phyloP scores from a whole-genome alignment of 2,888 invertebrate species.

The Trachelus iudaicus region DNA sequence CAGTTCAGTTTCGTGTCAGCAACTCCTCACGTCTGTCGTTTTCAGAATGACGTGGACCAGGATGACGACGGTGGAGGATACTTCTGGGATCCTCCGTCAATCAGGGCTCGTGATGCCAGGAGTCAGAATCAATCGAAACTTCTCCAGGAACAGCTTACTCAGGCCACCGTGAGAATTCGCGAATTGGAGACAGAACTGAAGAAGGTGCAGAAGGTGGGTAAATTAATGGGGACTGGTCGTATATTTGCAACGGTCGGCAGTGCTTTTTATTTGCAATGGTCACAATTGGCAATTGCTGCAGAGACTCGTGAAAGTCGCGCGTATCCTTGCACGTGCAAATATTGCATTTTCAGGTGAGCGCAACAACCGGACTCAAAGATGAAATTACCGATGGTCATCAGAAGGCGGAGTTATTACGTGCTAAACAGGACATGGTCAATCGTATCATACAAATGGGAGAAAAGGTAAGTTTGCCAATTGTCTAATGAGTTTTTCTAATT shows the following conservation, averaged over 20 bases:
- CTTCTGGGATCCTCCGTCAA: conserved; percentile 59
- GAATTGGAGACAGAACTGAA: conserved; percentile 57
- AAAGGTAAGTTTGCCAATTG: conserved; percentile 47
- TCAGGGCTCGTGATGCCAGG: conserved; percentile 37
- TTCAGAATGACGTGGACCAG: conserved; percentile 45
- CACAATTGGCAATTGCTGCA: neutral
- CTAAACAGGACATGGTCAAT: conserved; percentile 63
- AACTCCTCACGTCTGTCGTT: neutral
- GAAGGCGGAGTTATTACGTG: conserved; percentile 54
- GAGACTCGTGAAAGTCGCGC: neutral
- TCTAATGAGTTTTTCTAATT: neutral
- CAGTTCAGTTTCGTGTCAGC: neutral
- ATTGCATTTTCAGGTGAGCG: neutral
- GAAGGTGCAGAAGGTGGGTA: conserved; percentile 44
- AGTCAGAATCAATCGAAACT: conserved; percentile 44
- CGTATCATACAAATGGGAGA: conserved; percentile 62
- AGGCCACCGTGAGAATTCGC: conserved; percentile 60
- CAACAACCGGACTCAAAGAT: conserved; percentile 37
- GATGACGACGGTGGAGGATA: conserved; percentile 50
- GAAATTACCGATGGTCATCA: conserved; percentile 54
- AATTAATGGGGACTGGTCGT: neutral
- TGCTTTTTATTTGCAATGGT: neutral
- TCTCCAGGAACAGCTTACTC: conserved; percentile 56
- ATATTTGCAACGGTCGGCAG: neutral
- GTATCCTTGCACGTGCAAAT: neutral